Conservation (phyloP, 2,113 vertebrate genomes). For the Hiodon alosoides region DNA sequence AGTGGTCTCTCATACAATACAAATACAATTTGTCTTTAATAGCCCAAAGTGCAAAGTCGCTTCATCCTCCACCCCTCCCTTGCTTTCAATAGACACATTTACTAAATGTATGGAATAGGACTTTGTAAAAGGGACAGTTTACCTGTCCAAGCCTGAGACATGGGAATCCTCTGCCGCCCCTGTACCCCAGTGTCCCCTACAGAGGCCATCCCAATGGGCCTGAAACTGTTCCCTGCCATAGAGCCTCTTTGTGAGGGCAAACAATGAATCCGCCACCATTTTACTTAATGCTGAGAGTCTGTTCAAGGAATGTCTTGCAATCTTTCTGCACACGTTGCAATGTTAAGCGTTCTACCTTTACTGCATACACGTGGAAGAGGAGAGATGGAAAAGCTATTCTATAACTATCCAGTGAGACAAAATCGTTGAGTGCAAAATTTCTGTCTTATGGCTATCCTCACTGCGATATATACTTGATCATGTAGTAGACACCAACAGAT, state of each 20-base stretch:
- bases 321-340: too few species aligned
- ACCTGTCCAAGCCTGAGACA: conserved; percentile 47
- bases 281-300: too few species aligned
- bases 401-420: neutral
- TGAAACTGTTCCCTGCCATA: too few species aligned
- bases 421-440: neutral
- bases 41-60: conserved; percentile 70
- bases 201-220: neutral
- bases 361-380: too few species aligned
- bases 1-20: conserved; percentile 72
- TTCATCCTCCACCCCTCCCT: conserved; percentile 46
- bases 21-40: conserved; percentile 53
- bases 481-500: too few species aligned
- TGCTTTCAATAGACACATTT: conserved; percentile 52
- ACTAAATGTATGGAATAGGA: conserved; percentile 39
- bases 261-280: too few species aligned
- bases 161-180: conserved; percentile 45
- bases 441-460: neutral
- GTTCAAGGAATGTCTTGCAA: too few species aligned
- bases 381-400: neutral
- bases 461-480: neutral
- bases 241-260: too few species aligned
- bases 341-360: too few species aligned
- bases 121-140: conserved; percentile 40
- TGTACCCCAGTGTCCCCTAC: conserved; percentile 30